Conservation (phyloP, 1,140 invertebrate genomes). For the Cherax destructor region DNA sequence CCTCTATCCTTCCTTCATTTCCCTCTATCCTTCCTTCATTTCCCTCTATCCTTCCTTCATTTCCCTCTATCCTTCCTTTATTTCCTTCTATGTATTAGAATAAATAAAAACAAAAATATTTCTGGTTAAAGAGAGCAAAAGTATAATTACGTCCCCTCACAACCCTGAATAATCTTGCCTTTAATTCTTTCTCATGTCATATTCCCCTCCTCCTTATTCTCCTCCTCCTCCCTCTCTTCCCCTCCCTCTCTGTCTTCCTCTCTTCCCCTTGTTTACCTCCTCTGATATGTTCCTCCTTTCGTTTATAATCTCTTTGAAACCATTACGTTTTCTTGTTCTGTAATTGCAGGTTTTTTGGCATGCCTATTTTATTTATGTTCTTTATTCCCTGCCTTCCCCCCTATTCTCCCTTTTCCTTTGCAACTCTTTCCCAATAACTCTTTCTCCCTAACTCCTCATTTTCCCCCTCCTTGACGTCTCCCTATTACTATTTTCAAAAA, state of each 20-base stretch:
- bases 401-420: no score
- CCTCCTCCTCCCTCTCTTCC: background rate
- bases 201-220: background rate
- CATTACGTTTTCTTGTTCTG: background rate
- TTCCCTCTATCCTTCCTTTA: no score
- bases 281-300: background rate
- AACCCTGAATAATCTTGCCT: background rate
- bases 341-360: background rate
- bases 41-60: background rate
- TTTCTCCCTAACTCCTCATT: background rate
- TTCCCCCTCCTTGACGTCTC: no score
- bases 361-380: background rate
- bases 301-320: no score
- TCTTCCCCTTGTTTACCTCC: background rate
- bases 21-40: background rate
- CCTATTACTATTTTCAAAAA: no score
- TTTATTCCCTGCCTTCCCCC: background rate
- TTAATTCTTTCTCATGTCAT: background rate
- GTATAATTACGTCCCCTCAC: background rate
- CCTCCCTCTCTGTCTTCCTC: background rate
- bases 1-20: background rate
- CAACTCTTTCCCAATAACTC: background rate
- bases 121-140: slow-evolving; percentile 1
- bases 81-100: no score
- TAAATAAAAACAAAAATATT: background rate